Conservation (phyloP, 1,140 invertebrate genomes). For the Coenobita brevimanus region DNA sequence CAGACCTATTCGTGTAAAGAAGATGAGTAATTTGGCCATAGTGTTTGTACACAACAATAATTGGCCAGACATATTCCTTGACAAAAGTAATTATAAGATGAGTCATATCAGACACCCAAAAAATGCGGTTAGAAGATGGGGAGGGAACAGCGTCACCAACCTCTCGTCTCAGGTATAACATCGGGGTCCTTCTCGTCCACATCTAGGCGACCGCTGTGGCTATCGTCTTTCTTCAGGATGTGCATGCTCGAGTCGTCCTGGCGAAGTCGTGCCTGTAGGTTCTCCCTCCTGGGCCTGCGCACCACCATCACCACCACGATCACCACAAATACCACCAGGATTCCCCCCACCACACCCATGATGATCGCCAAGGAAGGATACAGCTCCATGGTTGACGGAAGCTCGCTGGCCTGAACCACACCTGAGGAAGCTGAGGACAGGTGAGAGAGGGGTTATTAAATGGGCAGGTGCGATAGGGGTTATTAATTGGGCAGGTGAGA, state of each 20-base stretch:
- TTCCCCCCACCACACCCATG: conserved; percentile 67
- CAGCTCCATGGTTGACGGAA: conserved; percentile 67
- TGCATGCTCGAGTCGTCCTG: conserved; percentile 63
- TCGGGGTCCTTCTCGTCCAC: conserved; percentile 66
- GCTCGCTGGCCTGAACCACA: conserved; percentile 61
- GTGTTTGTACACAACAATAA: too few species aligned
- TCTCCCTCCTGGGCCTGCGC: conserved; percentile 56
- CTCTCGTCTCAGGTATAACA: conserved; percentile 66
- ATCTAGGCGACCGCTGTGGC: conserved; percentile 58
- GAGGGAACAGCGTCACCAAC: conserved; percentile 18
- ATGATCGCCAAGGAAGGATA: conserved; percentile 67
- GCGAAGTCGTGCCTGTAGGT: conserved; percentile 49
- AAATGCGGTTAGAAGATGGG: too few species aligned
- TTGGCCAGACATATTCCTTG: too few species aligned
- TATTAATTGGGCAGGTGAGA: too few species aligned
- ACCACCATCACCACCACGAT: conserved; percentile 68
- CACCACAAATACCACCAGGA: conserved; percentile 65
- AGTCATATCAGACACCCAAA: too few species aligned
- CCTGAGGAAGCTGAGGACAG: conserved; percentile 8
- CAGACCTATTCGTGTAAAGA: too few species aligned
- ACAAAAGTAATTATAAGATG: too few species aligned
- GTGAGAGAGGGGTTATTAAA: too few species aligned
- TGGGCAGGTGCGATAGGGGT: too few species aligned
- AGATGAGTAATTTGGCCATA: too few species aligned
- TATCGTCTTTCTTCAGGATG: conserved; percentile 68